phyloP scores from a whole-genome alignment of 2,113 vertebrate species.

The Eulemur rufifrons region DNA sequence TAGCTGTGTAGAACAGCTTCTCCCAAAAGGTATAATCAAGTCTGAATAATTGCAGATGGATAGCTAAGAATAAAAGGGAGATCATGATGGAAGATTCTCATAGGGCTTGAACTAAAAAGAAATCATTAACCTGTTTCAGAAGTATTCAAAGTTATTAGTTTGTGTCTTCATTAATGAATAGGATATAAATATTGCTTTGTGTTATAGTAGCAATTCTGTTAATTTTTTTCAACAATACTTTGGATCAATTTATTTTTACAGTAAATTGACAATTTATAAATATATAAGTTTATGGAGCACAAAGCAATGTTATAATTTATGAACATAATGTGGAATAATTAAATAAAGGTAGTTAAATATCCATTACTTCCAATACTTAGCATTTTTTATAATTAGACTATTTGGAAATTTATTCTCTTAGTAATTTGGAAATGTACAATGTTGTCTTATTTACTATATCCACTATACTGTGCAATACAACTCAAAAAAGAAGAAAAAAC shows the following conservation, averaged over 20 bases:
- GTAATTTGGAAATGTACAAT: no score
- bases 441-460: no score
- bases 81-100: background rate
- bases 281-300: no score
- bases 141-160: background rate
- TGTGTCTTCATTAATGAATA: conserved; percentile 4
- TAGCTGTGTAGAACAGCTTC: background rate
- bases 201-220: background rate
- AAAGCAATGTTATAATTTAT: no score
- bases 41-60: background rate
- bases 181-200: background rate
- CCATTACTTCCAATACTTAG: no score
- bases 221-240: background rate
- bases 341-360: no score
- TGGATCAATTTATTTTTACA: background rate
- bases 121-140: background rate
- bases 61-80: background rate
- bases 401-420: no score
- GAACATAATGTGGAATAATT: no score
- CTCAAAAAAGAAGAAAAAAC: no score
- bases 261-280: no score
- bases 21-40: background rate
- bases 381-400: no score
- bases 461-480: no score
- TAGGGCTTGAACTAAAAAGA: background rate